Percentiles rank a stretch among this genome's conserved stretches.
phyloP scores from a whole-genome alignment of 2,888 invertebrate genomes.

The Clepsis dumicolana region DNA sequence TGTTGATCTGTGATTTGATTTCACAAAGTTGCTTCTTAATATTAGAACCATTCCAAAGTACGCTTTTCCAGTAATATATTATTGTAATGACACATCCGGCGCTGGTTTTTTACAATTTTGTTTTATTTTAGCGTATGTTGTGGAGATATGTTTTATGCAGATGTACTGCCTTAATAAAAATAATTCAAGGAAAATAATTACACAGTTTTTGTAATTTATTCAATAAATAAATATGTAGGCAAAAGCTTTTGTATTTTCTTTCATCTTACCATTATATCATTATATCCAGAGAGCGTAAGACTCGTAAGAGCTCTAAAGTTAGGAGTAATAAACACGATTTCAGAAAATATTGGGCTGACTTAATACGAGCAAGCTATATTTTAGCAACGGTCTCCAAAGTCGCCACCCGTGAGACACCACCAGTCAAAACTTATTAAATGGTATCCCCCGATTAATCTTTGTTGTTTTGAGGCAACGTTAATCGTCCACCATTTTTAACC shows the following conservation, averaged over 20 bases:
- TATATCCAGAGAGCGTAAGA: no score
- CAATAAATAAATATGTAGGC: constrained; percentile 80
- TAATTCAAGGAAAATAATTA: constrained; percentile 60
- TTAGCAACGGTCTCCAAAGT: no score
- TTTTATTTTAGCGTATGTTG: constrained; percentile 63
- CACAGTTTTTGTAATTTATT: constrained; percentile 80
- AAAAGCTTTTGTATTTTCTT: constrained; percentile 55
- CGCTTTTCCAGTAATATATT: constrained; percentile 45
- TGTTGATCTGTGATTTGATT: constrained; percentile 41
- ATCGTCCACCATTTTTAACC: no score
- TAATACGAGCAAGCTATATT: no score
- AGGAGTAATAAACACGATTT: no score
- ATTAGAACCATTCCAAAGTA: constrained; percentile 71
- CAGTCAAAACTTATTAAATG: no score
- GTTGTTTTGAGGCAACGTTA: no score
- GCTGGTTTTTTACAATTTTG: constrained; percentile 57
- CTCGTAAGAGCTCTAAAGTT: no score
- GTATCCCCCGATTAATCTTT: no score
- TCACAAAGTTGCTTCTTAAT: constrained; percentile 47
- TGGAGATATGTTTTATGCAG: constrained; percentile 62
- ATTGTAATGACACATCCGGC: constrained; percentile 27
- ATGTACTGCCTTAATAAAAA: constrained; percentile 63
- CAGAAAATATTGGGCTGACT: no score
- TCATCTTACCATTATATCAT: not conserved
- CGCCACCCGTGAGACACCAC: no score